Base-by-base conservation (phyloP, 2,797 vertebrate species). In the Cichlasoma orientale region DNA sequence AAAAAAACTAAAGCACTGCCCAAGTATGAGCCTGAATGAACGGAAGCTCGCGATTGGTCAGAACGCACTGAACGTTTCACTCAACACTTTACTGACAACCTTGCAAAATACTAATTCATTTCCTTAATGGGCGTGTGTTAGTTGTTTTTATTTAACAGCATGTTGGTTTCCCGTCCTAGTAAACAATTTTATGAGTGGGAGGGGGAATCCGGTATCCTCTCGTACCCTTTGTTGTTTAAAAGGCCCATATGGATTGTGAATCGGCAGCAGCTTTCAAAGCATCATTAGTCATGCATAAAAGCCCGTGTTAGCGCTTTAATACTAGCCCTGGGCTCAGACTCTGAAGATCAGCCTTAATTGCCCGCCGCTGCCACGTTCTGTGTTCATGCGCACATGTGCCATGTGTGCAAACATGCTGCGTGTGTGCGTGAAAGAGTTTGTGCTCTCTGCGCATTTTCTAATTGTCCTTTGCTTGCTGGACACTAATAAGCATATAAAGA, bases 281-380 rank as follows among this genome's bases (percentile, higher is more conserved):
- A 82, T 95, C 93, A 93, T 96, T 95, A 96, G 93, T 93, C 89
- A 94, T 93, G 94, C 94, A 94, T 94, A 94, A 95, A 94, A 94
- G 91, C 93, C 82, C 91, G 90, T 90, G 92, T 94, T 94, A 94
- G 86, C 44, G 84, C 91, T 93, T 93, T 93, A 94, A 94, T 92
- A 90, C 84, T 85, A 86, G 93, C 94, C 89, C 86, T 90, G 85
- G 91, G 93, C 92, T 91, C 79, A 50, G 79, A 72, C 89, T 92
- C 93, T 88, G 86, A 94, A 94, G 92, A 94, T 94, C 89, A 89
- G 77, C 79, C 75, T 90, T 95, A 95, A 96, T 95, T 95, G 92
- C 91, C 83, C 92, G 92, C 89, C 93, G 87, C 85, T 92, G 88
- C 87, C 88, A 91, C 75, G 52, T 83, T 89, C 38, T 18, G n/a